These are phyloP conservation scores for Aurelia aurita complex sp. Pacific DNA, from an alignment of 30 jellyfish, hydroid and myxozoan species.

Conservation along the genomic window DNA sequence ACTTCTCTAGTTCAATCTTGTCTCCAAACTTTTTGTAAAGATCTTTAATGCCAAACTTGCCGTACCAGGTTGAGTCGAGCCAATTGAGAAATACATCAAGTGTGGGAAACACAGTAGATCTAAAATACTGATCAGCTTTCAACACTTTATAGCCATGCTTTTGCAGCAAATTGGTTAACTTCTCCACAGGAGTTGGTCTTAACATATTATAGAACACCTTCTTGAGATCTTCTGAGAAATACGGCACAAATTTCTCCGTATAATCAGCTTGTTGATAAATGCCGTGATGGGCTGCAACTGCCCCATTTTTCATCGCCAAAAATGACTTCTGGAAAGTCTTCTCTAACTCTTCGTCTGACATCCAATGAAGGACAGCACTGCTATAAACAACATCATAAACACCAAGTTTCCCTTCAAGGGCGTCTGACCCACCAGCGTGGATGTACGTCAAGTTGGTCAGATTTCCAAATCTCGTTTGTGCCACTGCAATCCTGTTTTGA, in stretches of 20 bases:
- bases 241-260: no score
- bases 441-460: background rate
- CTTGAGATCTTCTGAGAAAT: no score
- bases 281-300: background rate
- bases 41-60: background rate
- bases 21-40: background rate
- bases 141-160: background rate
- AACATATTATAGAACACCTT: no score
- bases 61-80: background rate
- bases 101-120: background rate
- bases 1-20: background rate
- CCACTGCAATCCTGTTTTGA: slow-evolving; percentile 9
- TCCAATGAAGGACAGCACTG: slow-evolving; percentile 21
- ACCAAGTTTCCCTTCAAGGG: background rate
- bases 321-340: background rate
- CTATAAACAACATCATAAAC: slow-evolving; percentile 17
- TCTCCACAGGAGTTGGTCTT: background rate
- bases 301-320: slow-evolving; percentile 12
- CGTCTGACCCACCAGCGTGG: slow-evolving; percentile 2
- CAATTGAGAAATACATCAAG: background rate
- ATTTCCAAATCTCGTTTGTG: background rate
- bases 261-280: no score
- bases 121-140: background rate
- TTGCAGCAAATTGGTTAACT: background rate
- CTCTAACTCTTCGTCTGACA: slow-evolving; percentile 11